Conservation (phyloP, 2,888 invertebrate species). For the Osmoderma eremita region DNA sequence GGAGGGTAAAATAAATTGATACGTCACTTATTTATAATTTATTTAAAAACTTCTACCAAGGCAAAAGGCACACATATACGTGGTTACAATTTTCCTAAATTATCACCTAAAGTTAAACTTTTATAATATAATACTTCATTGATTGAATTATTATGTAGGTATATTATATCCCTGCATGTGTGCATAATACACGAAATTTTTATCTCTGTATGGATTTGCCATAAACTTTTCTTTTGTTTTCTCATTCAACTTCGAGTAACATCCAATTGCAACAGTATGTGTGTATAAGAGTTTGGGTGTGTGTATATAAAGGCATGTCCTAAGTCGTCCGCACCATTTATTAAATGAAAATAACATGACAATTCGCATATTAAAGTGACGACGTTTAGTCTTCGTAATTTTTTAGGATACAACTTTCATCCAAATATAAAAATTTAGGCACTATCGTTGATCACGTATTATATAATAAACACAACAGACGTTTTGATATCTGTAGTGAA, state of each 20-base stretch:
- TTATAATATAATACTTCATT: slow-evolving; percentile 42
- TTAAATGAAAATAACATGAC: slow-evolving; percentile 30
- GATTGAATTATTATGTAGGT: slow-evolving; percentile 39
- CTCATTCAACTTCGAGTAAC: background rate
- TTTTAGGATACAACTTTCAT: slow-evolving; percentile 38
- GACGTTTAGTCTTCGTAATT: slow-evolving; percentile 33
- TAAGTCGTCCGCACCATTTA: too few species aligned
- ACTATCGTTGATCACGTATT: slow-evolving; percentile 51
- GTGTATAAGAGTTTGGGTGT: too few species aligned
- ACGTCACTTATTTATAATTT: slow-evolving; percentile 40
- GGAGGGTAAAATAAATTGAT: slow-evolving; percentile 33
- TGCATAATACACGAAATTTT: slow-evolving; percentile 31
- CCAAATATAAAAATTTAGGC: slow-evolving; percentile 48
- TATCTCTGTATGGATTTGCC: slow-evolving; percentile 31
- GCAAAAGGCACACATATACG: slow-evolving; percentile 48
- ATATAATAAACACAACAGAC: slow-evolving; percentile 40
- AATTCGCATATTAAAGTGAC: slow-evolving; percentile 30
- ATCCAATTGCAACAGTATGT: too few species aligned
- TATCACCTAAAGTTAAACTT: slow-evolving; percentile 37
- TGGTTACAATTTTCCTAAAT: slow-evolving; percentile 44
- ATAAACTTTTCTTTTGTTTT: slow-evolving; percentile 17
- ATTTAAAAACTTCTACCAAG: slow-evolving; percentile 47
- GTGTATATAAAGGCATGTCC: too few species aligned
- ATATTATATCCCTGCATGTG: slow-evolving; percentile 43
- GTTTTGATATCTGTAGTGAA: too few species aligned